Evolutionary conservation across 92 coral and sea anemone genomes (phyloP), one percentile per base, ranked within the genome.

Genomic region (Epizoanthus stellaris): DNA sequence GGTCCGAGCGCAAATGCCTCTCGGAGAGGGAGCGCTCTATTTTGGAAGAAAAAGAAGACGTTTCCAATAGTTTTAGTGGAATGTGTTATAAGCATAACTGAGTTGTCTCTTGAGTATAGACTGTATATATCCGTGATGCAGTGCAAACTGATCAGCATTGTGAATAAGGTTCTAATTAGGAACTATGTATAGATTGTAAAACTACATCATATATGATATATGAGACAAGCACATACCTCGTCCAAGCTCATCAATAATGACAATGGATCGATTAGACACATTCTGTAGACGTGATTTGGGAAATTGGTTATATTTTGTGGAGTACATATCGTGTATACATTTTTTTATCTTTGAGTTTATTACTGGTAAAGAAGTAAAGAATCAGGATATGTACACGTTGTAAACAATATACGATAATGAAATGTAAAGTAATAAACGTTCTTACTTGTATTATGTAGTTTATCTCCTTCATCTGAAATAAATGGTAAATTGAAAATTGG

Each of bases 241-340:
- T 30, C 99, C 99, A 17, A 96, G 89, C 81, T 96, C 99, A 82
- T 96, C 99, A 45, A 96, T 91, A 56, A 96, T 94, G 56, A 96
- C 93, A 16, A 96, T 67, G 9, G 99, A 94, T 75, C 89, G 91
- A 65, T 91, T 92, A 21, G 96, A 86, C 3, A 94, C 71, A 34
- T 67, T 67, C 71, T 67, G 71, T 67, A 13, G 15, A 21, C 7
- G 20, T 13, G 20, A 25, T 5, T 67, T 34, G 47, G 67, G 8
- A 21, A 21, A 9, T 13, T 21, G 11, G 38, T 21, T 64, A 64
- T 14, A 64, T 4, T 14, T 11, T 5, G 6, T 45, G 49, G 6
- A 45, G 49, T 45, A 45, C 14, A 7, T 64, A 9, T 20, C 39
- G 13, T 64, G 34, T 64, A 64, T 4, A 61, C 67, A 9, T 9